Percentiles rank a stretch among this genome's conserved stretches.
These are phyloP conservation scores for Pocota personata DNA, from an alignment of 2,888 invertebrate species.

Conservation along the genomic window DNA sequence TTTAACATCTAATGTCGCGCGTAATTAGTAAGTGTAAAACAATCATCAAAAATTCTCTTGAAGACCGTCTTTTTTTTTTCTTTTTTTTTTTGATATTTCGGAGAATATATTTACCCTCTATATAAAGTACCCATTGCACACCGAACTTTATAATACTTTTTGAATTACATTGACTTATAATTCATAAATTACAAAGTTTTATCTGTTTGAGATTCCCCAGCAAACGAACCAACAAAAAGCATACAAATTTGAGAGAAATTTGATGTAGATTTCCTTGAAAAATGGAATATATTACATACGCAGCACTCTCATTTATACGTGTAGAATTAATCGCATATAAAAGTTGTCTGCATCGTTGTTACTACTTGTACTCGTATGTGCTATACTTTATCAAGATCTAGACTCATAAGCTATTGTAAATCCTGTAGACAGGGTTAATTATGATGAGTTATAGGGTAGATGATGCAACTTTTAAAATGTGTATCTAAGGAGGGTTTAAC, in stretches of 20 bases:
- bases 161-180: not conserved
- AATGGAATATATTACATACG: not conserved
- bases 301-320: not conserved
- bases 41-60: not conserved
- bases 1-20: not conserved
- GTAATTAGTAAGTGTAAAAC: not conserved
- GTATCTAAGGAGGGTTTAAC: too few relatives aligned
- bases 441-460: too few relatives aligned
- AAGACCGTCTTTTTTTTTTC: not conserved
- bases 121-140: not conserved
- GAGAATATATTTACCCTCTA: too few relatives aligned
- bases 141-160: not conserved
- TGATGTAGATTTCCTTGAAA: not conserved
- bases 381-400: not conserved
- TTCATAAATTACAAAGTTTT: not conserved
- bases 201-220: not conserved
- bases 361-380: not conserved
- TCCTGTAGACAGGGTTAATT: not conserved
- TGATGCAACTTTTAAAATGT: too few relatives aligned
- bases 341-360: not conserved
- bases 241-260: not conserved
- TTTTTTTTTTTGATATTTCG: too few relatives aligned
- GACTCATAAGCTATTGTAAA: not conserved
- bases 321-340: not conserved
- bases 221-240: not conserved